Evolutionary conservation across 2,797 vertebrate genomes (phyloP).

Genomic region (Picus viridis): DNA sequence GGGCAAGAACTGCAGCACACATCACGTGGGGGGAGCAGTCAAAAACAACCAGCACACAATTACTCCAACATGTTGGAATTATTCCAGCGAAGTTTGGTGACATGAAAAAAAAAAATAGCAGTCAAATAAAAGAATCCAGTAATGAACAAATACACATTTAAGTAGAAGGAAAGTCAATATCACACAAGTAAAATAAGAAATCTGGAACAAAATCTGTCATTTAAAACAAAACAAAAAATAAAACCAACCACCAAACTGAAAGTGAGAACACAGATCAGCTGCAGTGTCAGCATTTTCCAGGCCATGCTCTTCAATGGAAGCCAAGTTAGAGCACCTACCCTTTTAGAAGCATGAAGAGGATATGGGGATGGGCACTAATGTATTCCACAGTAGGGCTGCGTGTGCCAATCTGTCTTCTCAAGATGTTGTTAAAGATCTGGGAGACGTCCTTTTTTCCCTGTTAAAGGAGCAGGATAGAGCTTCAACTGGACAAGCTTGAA

Average conservation of each 20-base stretch:
- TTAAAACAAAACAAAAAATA: too few species aligned
- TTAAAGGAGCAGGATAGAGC: conserved; percentile 46
- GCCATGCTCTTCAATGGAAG: conserved; percentile 16
- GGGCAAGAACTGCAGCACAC: neutral
- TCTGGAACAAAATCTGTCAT: neutral
- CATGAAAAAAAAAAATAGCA: neutral
- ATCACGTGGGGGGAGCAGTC: neutral
- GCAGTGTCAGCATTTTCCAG: neutral
- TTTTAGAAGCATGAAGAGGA: conserved; percentile 94
- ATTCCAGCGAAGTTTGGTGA: neutral
- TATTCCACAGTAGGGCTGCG: conserved; percentile 95
- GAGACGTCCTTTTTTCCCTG: conserved; percentile 98
- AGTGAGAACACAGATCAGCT: neutral
- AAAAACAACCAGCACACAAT: neutral
- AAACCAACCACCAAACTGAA: neutral
- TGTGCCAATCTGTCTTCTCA: conserved; percentile 95
- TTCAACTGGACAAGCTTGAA: neutral
- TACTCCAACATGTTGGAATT: neutral
- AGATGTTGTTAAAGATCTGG: conserved; percentile 99
- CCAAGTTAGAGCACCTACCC: conserved; percentile 81
- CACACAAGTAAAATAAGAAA: neutral
- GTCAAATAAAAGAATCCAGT: neutral
- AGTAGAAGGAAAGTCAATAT: neutral
- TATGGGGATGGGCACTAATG: conserved; percentile 93
- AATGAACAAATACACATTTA: neutral